Base-by-base conservation (phyloP, 2,113 vertebrate species). In the Bombycilla garrulus region DNA sequence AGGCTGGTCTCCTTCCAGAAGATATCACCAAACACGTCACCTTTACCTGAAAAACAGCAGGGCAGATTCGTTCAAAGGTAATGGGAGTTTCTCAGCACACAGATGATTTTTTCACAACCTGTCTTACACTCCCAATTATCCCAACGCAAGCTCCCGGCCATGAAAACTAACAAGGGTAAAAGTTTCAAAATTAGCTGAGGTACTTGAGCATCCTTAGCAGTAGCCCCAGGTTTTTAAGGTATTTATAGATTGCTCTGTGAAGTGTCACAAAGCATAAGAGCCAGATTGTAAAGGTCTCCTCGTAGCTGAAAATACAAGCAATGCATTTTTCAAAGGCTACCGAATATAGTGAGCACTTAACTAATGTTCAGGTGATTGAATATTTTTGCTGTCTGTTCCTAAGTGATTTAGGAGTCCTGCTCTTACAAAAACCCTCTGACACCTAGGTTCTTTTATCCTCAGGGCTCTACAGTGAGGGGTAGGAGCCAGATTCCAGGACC, bases 1-100 rank as follows among this genome's bases (percentile, higher is more conserved):
- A 99, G 97, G 3, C 98, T 99, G 29, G 98, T 99, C 84, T 99
- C 99, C 83, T 99, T 99, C 99, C 99, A 99, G 96, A 99, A 99
- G 91, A 99, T 98, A 53, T 99, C 99, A 6, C 99, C 99, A 76
- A 99, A 99, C 54, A 99, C 99, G 28, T 99, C 99, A 5, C 99
- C 99, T 98, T 99, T 99, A 92, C 99, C 99, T 99, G 97, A 58
- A 96, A 95, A 96, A 95, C 48, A 97, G 36, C 18, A 73, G 44
- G 76, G 92, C n/a, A 69, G 19, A 10, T 10, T 24, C 56, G 51
- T 84, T 96, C 45, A 82, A 81, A 65, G 36, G 61, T 5, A 38
- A 40, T 5, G 24, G 53, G 18, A 8, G 24, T 10, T 77, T 71
- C 54, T 47, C 76, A 58, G 50, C 36, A 70, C 26, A 9, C 7